Evolutionary conservation across 2,113 vertebrate species (phyloP).

Genomic region (Hydropotes inermis): DNA sequence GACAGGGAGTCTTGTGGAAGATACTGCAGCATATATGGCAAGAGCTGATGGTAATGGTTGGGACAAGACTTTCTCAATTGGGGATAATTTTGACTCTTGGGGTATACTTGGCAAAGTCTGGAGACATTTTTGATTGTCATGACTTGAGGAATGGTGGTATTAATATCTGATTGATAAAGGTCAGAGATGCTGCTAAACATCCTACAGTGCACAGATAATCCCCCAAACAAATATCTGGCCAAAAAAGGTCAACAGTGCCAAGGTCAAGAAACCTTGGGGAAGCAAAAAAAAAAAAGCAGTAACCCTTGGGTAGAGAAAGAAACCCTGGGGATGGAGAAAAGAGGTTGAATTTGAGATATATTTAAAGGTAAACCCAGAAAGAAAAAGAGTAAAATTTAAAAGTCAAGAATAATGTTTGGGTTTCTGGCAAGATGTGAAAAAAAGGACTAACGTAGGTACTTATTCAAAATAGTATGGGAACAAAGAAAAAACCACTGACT

Average conservation of each 20-base stretch:
- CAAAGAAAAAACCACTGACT: conserved; percentile 2
- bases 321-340: background rate
- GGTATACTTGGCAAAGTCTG: background rate
- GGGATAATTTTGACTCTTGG: background rate
- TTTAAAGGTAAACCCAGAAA: conserved; percentile 15
- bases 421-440: background rate
- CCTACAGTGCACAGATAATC: background rate
- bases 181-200: background rate
- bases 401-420: background rate
- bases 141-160: background rate
- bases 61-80: background rate
- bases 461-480: background rate
- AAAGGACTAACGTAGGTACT: background rate
- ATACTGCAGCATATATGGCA: background rate
- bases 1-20: background rate
- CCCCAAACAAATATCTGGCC: background rate
- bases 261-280: background rate
- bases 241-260: background rate
- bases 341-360: background rate
- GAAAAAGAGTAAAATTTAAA: background rate
- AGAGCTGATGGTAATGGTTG: background rate
- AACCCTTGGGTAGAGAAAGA: background rate
- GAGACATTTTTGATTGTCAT: conserved; percentile 12
- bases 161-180: background rate
- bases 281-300: background rate